These are phyloP conservation scores for Emmelina monodactyla DNA, from an alignment of 2,888 invertebrate genomes.

Conservation along the genomic window DNA sequence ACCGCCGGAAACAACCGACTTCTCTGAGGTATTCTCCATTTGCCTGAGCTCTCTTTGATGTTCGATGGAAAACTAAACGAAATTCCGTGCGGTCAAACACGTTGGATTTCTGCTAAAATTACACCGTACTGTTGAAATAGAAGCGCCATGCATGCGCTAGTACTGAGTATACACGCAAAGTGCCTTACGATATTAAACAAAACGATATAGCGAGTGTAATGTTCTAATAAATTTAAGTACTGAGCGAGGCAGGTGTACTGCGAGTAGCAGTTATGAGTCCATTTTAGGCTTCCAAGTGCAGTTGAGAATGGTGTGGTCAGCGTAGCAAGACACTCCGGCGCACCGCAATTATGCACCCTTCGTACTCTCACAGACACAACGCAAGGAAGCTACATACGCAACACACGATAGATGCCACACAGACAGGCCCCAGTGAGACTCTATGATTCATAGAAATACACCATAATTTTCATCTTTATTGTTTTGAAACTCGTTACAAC, in stretches of 20 bases:
- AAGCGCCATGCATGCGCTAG: no score
- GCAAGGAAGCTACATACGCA: no score
- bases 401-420: no score
- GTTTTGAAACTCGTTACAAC: not conserved
- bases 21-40: conserved; percentile 9
- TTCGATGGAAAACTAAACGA: no score
- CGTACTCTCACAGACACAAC: conserved; percentile 20
- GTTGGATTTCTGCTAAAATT: no score
- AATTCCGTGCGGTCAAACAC: no score
- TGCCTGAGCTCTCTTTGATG: no score
- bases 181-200: conserved; percentile 3
- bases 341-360: conserved; percentile 60
- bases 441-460: not conserved
- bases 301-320: conserved; percentile 31
- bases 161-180: not conserved
- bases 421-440: not conserved
- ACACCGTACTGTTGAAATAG: no score
- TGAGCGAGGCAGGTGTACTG: conserved; percentile 56
- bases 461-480: not conserved
- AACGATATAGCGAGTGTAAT: conserved; percentile 25
- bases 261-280: conserved; percentile 60
- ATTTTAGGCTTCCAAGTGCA: conserved; percentile 57
- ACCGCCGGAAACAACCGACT: conserved; percentile 12
- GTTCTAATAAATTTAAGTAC: conserved; percentile 38
- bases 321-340: conserved; percentile 40